A percentile compares a stretch with the other conserved stretches of the same genome.
Conservation (phyloP, 2,888 invertebrate species). For the Isoperla grammatica region DNA sequence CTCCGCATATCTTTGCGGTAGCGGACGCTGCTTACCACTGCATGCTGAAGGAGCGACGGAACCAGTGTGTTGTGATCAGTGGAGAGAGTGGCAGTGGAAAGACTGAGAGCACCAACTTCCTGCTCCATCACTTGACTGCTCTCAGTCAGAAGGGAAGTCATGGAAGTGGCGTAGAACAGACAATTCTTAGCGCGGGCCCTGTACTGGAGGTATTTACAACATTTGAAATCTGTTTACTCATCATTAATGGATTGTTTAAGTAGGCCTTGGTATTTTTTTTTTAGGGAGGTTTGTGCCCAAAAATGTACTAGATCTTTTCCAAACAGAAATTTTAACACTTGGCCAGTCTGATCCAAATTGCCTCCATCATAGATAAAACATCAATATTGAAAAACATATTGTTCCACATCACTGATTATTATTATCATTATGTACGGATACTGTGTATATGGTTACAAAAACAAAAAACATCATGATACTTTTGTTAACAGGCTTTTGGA, state of each 20-base stretch:
- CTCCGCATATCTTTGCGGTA: slow-evolving; percentile 95
- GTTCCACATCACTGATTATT: no score
- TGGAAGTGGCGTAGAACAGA: slow-evolving; percentile 95
- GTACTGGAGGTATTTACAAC: slow-evolving; percentile 85
- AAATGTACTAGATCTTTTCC: background rate
- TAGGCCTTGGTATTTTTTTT: background rate
- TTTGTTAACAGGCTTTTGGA: slow-evolving; percentile 71
- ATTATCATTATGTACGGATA: no score
- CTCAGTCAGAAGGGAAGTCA: slow-evolving; percentile 91
- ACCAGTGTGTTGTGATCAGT: slow-evolving; percentile 93
- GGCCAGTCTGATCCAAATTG: background rate
- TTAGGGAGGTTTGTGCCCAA: background rate
- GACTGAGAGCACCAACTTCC: slow-evolving; percentile 93
- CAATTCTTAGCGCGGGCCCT: slow-evolving; percentile 91
- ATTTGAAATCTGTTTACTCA: slow-evolving; percentile 29
- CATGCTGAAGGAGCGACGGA: slow-evolving; percentile 85
- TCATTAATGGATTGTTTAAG: background rate
- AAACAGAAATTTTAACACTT: background rate
- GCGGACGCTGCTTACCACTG: slow-evolving; percentile 92
- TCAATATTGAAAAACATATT: no score
- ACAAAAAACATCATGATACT: no score
- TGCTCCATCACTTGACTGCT: slow-evolving; percentile 90
- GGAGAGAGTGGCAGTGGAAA: slow-evolving; percentile 95
- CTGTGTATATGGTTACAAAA: no score
- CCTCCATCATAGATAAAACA: no score